Conservation (phyloP, 2,113 vertebrate genomes). For the Cynocephalus volans region DNA sequence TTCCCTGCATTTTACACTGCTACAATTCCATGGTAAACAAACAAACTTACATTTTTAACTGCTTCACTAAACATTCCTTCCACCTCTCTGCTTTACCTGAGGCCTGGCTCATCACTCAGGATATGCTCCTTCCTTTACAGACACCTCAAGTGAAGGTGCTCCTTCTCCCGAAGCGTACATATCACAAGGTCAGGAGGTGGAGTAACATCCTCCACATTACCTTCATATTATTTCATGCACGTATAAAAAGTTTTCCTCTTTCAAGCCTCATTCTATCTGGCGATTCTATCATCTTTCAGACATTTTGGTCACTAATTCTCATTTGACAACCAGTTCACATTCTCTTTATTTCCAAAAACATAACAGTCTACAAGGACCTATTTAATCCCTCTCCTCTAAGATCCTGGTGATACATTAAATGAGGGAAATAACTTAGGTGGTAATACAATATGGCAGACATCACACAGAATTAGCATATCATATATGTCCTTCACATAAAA, state of each 20-base stretch:
- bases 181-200: background rate
- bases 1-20: background rate
- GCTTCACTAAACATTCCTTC: background rate
- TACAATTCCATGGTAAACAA: background rate
- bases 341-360: background rate
- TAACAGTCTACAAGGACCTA: background rate
- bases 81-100: background rate
- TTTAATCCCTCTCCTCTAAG: background rate
- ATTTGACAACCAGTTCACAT: background rate
- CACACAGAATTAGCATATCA: background rate
- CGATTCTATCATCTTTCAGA: slow-evolving; percentile 1
- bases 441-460: background rate
- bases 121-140: background rate
- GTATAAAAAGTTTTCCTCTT: slow-evolving; percentile 9
- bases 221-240: background rate
- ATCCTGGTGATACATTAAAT: background rate
- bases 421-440: background rate
- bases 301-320: background rate
- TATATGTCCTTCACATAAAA: background rate
- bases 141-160: background rate
- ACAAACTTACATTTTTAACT: background rate
- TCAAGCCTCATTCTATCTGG: slow-evolving; percentile 17
- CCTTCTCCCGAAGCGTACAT: background rate
- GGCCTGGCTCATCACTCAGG: background rate
- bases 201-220: background rate